Base-by-base conservation (phyloP, 2,888 invertebrate species). In the Pristionchus arcanus region DNA sequence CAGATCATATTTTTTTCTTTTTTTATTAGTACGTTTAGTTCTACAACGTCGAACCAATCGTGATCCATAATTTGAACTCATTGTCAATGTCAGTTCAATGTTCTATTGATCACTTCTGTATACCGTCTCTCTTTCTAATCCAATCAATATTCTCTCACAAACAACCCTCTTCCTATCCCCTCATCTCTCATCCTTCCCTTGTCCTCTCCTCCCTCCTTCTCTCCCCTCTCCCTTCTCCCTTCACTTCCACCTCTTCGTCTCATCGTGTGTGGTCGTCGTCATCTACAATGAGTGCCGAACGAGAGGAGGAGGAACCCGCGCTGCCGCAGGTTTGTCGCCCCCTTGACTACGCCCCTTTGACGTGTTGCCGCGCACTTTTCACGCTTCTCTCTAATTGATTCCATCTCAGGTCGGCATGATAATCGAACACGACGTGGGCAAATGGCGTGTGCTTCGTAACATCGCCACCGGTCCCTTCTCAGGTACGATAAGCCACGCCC, bases 391-490 rank as follows among this genome's bases (percentile, higher is more conserved):
- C 49, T 28, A 81, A 81, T 81, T 49, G 28, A 81, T 28, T 81
- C 34, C n/a, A 49, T 87, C 34, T 15, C 55, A 89, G 89, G 66
- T 89, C 34, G 89, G 89, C 66, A 83, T 59, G 89, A 49, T 89
- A 15, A 81, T 89, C 31, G 81, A 81, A 42, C 87, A 88, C 74
- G 87, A 71, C 31, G 28, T 55, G 49, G 74, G 87, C 31, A 37
- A 66, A 25, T 89, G 81, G 81, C 42, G 89, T 16, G 92, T 93
- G 19, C 90, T 92, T 66, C 90, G 91, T 66, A 90, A 90, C 87
- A 91, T 93, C 85, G 91, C 91, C 84, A 91, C 92, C 25, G 94
- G 94, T 31, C 94, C 94, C 28, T 94, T 94, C 90, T 93, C 93
- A 37, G 94, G 93, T 89, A 85, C 28, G 31, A 92, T 94, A 53